Percentiles rank a stretch among this genome's conserved stretches.
These are phyloP conservation scores for Drepana falcataria DNA, from an alignment of 2,888 invertebrate genomes.

Conservation along the genomic window DNA sequence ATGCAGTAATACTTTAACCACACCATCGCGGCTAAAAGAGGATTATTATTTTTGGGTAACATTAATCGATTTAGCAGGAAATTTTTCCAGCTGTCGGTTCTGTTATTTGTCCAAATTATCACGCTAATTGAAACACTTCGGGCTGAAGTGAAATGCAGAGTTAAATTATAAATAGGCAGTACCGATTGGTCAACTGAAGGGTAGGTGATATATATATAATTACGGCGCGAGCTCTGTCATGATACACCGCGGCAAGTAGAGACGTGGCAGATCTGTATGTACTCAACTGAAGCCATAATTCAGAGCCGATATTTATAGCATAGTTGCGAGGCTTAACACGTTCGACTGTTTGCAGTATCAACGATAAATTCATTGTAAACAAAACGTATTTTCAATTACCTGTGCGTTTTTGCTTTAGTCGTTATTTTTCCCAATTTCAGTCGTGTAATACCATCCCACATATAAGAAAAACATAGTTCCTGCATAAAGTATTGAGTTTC, in stretches of 20 bases:
- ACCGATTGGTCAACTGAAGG: too few relatives aligned
- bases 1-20: too few relatives aligned
- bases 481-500: too few relatives aligned
- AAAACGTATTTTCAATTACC: slow-evolving; percentile 38
- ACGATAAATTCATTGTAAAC: slow-evolving; percentile 47
- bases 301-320: slow-evolving; percentile 61
- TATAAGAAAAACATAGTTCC: too few relatives aligned
- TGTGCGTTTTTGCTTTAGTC: slow-evolving; percentile 7
- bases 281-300: slow-evolving; percentile 49
- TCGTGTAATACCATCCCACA: background rate
- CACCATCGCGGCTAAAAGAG: too few relatives aligned
- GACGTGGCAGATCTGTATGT: slow-evolving; percentile 38
- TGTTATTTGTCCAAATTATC: too few relatives aligned
- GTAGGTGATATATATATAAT: slow-evolving; percentile 13
- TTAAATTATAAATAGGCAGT: too few relatives aligned
- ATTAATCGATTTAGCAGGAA: too few relatives aligned
- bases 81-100: too few relatives aligned
- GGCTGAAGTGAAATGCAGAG: too few relatives aligned
- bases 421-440: slow-evolving; percentile 13
- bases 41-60: too few relatives aligned
- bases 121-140: too few relatives aligned
- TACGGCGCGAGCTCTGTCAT: slow-evolving; percentile 11
- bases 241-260: slow-evolving; percentile 30
- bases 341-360: slow-evolving; percentile 43
- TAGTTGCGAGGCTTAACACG: slow-evolving; percentile 56